Base-by-base conservation (phyloP, 2,888 invertebrate genomes). In the Gnatocerus cornutus region DNA sequence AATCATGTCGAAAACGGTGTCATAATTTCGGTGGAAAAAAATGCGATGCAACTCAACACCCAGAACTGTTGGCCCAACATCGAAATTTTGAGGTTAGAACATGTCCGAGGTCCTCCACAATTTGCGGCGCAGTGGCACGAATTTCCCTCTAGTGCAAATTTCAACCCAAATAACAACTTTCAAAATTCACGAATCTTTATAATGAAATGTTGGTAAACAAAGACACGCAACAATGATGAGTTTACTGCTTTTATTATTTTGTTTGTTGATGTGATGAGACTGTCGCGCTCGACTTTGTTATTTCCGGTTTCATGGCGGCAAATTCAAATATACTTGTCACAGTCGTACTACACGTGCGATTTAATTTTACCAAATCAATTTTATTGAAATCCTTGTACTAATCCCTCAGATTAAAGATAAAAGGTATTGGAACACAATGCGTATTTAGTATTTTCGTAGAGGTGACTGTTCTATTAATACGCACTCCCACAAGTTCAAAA, bases 71-170 rank as follows among this genome's bases (percentile, higher is more conserved):
- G 21, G 1, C 21, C n/a, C 33, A 41, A 41, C 37, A 41, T 41
- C 12, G 12, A 41, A 12, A 41, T 41, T 41, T 41, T 41, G 13
- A 41, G 41, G 41, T 41, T 41, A 41, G 12, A 41, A 41, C 12
- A 41, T 12, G 13, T 12, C 6, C 13, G 41, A 41, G 6, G 12
- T 41, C 10, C 33, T 33, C 33, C 33, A 33, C 2, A 33, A 33
- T 1, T 33, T 33, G n/a, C 7, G 41, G 10, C 12, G 13, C 41
- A 10, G 41, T 41, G 41, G 10, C 41, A 41, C 41, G 10, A 13
- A 12, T 1, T 6, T 12, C 41, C 5, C 9, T 21, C 21, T 21
- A 41, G 6, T 13, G 6, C 13, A 13, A 41, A 41, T 41, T 41
- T 12, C 41, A 41, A 2, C 12, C 5, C 5, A 5, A 1, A 12